Base-by-base conservation (phyloP, 2,113 vertebrate species). In the Cottus gobio region DNA sequence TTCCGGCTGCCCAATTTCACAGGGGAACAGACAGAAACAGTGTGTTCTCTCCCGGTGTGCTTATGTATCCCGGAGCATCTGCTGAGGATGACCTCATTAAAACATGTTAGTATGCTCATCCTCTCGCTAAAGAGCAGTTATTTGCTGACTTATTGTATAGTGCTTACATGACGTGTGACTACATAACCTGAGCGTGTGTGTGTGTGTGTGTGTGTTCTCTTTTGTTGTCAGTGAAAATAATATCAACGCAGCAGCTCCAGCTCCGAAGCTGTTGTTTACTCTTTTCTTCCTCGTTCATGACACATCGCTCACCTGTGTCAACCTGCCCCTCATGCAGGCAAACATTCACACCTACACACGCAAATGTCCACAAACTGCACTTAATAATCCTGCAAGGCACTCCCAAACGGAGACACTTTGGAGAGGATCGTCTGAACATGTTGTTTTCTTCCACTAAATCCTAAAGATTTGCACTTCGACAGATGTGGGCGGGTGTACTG, bases 81-180 rank as follows among this genome's bases (percentile, higher is more conserved):
- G 72, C 42, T 46, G 42, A 77, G 62, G 6, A 56, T 4, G 61
- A 13, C 42, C 56, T 79, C 56, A 78, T 68, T 76, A 42, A 62
- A 57, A 28, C 50, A 36, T 24, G 71, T 84, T 57, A 74, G n/a
- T 30, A n/a, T 58, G 63, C 57, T 71, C 57, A 75, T 68, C 50
- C 50, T 9, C 67, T 39, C 13, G 67, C 66, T 52, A 31, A 56
- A 46, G 57, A 36, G 62, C 46, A 61, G 75, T 48, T 74, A 44
- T 52, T 31, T 54, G 44, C 26, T 66, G 46, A 73, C 50, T 50
- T 65, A 12, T 56, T 26, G 52, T 28, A 15, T 39, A 15, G 36
- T 12, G 22, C 8, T 90, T 83, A 87, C 65, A 57, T 80, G 72
- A 87, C 42, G 22, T 67, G 56, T 69, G 63, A 73, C 72, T 80